Conservation (phyloP, 2,113 vertebrate genomes). For the Tyrannus savana region DNA sequence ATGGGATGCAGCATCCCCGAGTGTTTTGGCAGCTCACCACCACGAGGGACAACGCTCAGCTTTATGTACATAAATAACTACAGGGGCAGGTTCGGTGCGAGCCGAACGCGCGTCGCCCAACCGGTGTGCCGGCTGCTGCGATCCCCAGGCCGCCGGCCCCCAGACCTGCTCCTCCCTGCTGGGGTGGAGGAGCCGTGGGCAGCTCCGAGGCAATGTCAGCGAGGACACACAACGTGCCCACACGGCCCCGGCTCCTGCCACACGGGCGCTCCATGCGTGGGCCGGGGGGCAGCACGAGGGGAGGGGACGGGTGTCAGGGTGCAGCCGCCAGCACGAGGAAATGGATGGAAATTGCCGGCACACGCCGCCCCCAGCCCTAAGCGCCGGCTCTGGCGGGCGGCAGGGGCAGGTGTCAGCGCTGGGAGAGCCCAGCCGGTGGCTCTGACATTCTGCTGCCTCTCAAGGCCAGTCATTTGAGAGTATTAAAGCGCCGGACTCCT, state of each 20-base stretch:
- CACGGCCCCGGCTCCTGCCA: accelerated
- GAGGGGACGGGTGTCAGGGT: neutral
- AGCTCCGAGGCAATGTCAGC: accelerated
- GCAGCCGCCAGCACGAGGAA: neutral
- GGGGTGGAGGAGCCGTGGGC: accelerated
- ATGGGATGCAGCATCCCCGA: neutral
- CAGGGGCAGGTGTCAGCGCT: conserved; percentile 29
- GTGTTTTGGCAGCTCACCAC: neutral
- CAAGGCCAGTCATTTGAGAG: conserved; percentile 70
- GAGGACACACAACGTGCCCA: neutral
- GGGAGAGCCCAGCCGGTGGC: neutral
- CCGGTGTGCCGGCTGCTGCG: neutral
- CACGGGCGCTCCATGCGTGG: neutral
- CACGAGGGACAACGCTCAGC: neutral
- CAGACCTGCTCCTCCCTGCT: neutral
- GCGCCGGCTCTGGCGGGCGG: neutral
- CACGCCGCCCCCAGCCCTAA: neutral
- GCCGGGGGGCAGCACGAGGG: neutral
- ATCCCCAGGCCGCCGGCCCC: neutral
- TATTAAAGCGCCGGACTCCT: conserved; percentile 70
- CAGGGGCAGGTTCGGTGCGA: accelerated
- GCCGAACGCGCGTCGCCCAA: accelerated
- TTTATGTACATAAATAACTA: accelerated
- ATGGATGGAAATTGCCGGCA: conserved; percentile 30
- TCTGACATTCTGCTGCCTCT: conserved; percentile 63